Evolutionary conservation across 2,888 invertebrate species (phyloP).

Genomic region (Synergus umbraculus): DNA sequence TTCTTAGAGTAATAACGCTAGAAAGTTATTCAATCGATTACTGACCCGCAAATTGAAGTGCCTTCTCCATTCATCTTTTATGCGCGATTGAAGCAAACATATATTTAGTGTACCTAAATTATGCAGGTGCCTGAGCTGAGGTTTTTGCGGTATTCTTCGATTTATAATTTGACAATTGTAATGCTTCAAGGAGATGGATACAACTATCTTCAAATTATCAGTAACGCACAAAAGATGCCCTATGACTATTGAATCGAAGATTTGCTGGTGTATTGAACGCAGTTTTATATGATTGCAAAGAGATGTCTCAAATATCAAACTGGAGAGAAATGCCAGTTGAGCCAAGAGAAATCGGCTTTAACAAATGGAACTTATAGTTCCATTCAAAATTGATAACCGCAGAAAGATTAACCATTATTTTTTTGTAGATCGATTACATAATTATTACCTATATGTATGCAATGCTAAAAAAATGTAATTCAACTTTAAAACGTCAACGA

Average conservation of each 20-base stretch:
- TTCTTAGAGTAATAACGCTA: not conserved
- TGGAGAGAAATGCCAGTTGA: constrained; percentile 10
- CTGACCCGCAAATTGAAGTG: constrained; percentile 11
- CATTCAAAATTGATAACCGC: not conserved
- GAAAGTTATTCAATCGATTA: constrained; percentile 31
- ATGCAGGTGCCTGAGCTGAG: not conserved
- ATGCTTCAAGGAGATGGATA: not conserved
- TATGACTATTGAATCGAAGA: not conserved
- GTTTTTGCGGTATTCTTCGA: not conserved
- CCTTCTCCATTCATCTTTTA: not conserved
- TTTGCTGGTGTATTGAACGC: not conserved
- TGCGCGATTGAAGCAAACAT: not conserved
- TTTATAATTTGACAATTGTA: not conserved
- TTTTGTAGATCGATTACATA: no score
- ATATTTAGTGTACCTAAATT: not conserved
- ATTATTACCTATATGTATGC: no score
- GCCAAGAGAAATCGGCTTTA: constrained; percentile 7
- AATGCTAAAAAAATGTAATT: no score
- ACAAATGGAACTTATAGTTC: constrained; percentile 7
- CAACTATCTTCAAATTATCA: not conserved
- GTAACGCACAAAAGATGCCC: not conserved
- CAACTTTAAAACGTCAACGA: no score
- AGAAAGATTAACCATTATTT: no score
- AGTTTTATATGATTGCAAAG: not conserved
- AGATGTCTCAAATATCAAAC: constrained; percentile 16